Percentiles rank a stretch among this genome's conserved stretches.
phyloP scores from a whole-genome alignment of 1,140 invertebrate species.

The Cyphomyrmex costatus region DNA sequence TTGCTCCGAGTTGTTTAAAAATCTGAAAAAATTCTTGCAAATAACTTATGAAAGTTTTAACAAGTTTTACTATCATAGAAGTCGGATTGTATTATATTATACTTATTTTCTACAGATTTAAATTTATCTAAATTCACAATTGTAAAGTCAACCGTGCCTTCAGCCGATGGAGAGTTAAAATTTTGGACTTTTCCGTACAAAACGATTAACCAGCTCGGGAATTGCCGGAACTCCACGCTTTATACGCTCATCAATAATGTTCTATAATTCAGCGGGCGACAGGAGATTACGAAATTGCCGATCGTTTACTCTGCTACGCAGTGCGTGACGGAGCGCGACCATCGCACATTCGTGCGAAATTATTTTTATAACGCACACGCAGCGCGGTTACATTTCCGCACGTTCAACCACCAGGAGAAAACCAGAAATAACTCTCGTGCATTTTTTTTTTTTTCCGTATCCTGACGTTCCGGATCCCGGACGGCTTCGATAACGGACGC shows the following conservation, averaged over 20 bases:
- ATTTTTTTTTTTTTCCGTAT: constrained; percentile 18
- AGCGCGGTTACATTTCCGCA: neutral
- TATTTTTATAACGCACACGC: constrained; percentile 47
- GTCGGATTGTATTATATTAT: too few species aligned
- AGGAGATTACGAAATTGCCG: constrained; percentile 35
- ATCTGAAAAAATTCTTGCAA: too few species aligned
- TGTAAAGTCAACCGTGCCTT: too few species aligned
- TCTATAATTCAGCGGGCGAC: constrained; percentile 9
- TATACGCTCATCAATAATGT: constrained; percentile 36
- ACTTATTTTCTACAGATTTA: too few species aligned
- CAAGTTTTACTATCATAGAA: too few species aligned
- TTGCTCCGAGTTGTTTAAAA: too few species aligned
- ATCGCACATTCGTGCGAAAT: constrained; percentile 16
- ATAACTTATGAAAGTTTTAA: too few species aligned
- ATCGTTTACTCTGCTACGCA: constrained; percentile 23
- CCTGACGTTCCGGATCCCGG: constrained; percentile 25
- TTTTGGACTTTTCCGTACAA: neutral
- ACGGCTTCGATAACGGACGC: constrained; percentile 25
- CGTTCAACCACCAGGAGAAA: constrained; percentile 1
- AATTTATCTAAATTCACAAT: too few species aligned
- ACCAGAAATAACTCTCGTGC: neutral
- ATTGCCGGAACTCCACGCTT: neutral
- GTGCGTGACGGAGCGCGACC: neutral
- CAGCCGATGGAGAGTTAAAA: neutral
- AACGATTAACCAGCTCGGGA: neutral